Evolutionary conservation across 1,140 invertebrate genomes (phyloP).

Genomic region (Elymnias hypermnestra): DNA sequence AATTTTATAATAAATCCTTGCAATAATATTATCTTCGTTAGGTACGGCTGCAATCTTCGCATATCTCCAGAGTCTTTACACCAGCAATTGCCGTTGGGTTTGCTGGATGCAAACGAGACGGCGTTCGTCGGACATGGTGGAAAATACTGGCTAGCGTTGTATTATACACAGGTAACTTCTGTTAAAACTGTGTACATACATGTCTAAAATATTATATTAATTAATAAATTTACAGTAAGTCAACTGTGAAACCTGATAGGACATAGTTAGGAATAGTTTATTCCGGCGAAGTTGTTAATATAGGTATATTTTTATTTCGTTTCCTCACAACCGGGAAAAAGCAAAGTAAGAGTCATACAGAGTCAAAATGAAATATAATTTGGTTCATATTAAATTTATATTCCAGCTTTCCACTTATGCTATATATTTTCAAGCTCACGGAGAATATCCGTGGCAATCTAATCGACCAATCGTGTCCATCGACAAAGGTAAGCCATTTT

Average conservation of each 20-base stretch:
- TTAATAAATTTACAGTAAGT: too few species aligned
- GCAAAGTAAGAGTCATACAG: too few species aligned
- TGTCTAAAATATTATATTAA: too few species aligned
- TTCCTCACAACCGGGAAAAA: too few species aligned
- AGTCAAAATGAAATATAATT: too few species aligned
- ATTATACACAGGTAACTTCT: slow-evolving; percentile 60
- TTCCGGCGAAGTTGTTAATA: too few species aligned
- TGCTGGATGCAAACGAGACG: slow-evolving; percentile 59
- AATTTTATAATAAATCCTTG: too few species aligned
- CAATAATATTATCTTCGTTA: slow-evolving; percentile 19
- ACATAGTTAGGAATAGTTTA: too few species aligned
- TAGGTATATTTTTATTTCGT: too few species aligned
- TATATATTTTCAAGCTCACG: slow-evolving; percentile 66
- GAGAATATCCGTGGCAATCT: slow-evolving; percentile 66
- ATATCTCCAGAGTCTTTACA: slow-evolving; percentile 53
- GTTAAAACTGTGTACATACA: too few species aligned
- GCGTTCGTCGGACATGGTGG: slow-evolving; percentile 64
- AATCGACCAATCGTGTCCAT: slow-evolving; percentile 50
- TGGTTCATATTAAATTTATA: neutral
- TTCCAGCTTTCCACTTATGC: slow-evolving; percentile 53
- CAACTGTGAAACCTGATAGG: too few species aligned
- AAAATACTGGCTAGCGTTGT: slow-evolving; percentile 62
- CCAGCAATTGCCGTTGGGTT: slow-evolving; percentile 38
- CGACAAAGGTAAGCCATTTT: slow-evolving; percentile 45
- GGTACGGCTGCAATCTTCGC: slow-evolving; percentile 62